Evolutionary conservation across 2,888 invertebrate species (phyloP), one percentile per base, ranked within the genome.

Genomic region (Amiota mariae): DNA sequence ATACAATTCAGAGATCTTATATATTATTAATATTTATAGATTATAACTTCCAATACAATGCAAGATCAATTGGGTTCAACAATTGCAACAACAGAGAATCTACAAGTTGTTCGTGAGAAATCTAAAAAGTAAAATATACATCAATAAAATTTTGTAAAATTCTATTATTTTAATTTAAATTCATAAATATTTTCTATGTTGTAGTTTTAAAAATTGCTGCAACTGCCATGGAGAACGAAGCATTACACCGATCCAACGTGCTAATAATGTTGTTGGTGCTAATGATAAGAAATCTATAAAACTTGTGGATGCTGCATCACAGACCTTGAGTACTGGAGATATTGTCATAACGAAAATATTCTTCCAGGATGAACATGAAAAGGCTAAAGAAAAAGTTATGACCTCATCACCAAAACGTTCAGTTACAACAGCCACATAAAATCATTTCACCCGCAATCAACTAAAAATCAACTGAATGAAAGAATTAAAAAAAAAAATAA

Each of bases 311-410:
- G 94, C 93, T 49, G 94, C 95, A 74, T 86, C 90, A 49, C 97
- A 97, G 90, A 97, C 97, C 1, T 91, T 96, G 66, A 96, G 96
- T 88, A 97, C 97, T 18, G 97, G 97, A 70, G 97, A 97, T 88
- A 95, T 97, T 86, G 97, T 97, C 72, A 96, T 97, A 84, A 97
- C 96, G 63, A 94, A 95, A 90, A 95, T 97, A 49, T 93, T 91
- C 85, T 91, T 92, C 81, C 91, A 91, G 61, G 92, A 92, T 79
- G 92, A 92, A 77, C 92, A 92, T 77, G 91, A 92, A 73, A 92
- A 92, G 78, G 87, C 87, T 80, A 90, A 91, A 79, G 92, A 92
- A 80, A 91, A 91, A 20, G 87, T 89, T 74, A 85, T 92, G 80
- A 88, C 90, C 68, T 91, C 91, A 81, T 91, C 92, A 75, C 91